Conservation (phyloP, 2,797 vertebrate genomes). For the Acanthornis magna region DNA sequence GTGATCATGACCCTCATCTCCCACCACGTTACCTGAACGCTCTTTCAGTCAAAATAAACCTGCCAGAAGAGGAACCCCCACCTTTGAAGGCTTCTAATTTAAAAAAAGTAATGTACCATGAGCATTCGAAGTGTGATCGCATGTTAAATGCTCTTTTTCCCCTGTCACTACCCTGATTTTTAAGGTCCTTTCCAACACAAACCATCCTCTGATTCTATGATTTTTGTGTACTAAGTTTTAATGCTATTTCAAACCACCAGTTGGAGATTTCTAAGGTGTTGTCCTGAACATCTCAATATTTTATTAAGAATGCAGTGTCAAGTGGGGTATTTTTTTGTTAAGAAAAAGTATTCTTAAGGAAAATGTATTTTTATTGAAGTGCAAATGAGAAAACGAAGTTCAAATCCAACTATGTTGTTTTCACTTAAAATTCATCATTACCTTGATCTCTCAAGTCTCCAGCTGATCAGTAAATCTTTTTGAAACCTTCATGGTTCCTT, state of each 20-base stretch:
- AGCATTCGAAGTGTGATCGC: background rate
- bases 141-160: background rate
- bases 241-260: background rate
- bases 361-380: background rate
- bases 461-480: background rate
- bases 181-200: background rate
- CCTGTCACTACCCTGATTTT: background rate
- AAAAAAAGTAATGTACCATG: background rate
- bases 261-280: background rate
- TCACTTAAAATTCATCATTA: slow-evolving; percentile 1
- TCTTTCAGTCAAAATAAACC: background rate
- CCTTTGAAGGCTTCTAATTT: background rate
- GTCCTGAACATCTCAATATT: background rate
- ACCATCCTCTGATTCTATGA: background rate
- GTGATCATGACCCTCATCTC: rapidly evolving
- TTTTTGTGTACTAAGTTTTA: background rate
- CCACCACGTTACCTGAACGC: rapidly evolving
- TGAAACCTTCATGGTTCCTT: background rate
- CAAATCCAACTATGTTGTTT: background rate
- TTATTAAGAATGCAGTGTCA: background rate
- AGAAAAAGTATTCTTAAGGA: background rate
- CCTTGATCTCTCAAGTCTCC: background rate
- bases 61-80: background rate
- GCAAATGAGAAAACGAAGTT: background rate
- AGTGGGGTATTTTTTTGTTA: background rate